Evolutionary conservation across 2,113 vertebrate species (phyloP).

Genomic region (Indri indri): DNA sequence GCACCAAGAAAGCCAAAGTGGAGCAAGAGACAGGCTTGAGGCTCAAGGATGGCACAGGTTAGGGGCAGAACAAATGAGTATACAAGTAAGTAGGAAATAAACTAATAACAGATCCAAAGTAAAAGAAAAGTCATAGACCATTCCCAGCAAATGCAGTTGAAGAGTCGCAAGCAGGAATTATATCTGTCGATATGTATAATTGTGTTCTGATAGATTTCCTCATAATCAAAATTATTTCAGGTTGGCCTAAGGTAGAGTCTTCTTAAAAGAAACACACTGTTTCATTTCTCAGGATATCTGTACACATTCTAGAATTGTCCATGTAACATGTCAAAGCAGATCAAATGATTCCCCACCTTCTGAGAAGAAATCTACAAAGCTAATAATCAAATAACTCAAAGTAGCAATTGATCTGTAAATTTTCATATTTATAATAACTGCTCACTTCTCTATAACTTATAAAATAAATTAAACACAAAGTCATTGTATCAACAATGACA

Average conservation of each 20-base stretch:
- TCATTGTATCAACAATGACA: conserved; percentile 5
- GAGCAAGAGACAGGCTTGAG: background rate
- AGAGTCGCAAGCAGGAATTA: background rate
- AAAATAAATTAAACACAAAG: conserved; percentile 10
- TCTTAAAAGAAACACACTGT: background rate
- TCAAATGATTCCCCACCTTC: background rate
- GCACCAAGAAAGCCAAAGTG: background rate
- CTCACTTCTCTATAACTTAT: background rate
- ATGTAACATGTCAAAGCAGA: conserved; percentile 3
- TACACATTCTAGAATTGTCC: background rate
- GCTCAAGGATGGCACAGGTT: background rate
- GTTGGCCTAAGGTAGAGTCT: background rate
- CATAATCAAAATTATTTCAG: background rate
- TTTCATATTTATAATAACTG: background rate
- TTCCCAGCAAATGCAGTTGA: background rate
- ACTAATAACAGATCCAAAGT: background rate
- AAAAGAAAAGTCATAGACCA: background rate
- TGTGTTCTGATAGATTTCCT: background rate
- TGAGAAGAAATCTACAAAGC: background rate
- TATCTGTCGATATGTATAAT: background rate
- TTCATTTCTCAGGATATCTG: background rate
- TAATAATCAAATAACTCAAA: background rate
- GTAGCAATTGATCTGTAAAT: background rate
- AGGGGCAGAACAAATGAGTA: background rate
- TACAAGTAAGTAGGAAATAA: background rate